Conservation (phyloP, 2,113 vertebrate genomes). For the Clarias gariepinus region DNA sequence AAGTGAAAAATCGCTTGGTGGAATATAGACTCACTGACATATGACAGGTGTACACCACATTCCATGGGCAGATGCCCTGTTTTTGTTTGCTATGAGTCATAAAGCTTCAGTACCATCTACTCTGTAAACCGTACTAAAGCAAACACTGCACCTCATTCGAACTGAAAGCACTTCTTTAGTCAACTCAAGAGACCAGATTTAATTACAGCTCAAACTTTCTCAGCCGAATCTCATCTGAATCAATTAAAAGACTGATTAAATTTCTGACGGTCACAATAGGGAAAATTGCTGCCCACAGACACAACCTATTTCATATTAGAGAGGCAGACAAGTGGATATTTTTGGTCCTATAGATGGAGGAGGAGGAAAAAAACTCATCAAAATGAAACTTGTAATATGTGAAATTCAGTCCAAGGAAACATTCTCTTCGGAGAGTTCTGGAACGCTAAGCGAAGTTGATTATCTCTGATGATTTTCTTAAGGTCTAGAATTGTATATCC, state of each 20-base stretch:
- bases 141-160: slow-evolving; percentile 21
- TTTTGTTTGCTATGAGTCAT: slow-evolving; percentile 31
- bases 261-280: slow-evolving; percentile 68
- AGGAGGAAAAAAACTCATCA: slow-evolving; percentile 26
- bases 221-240: slow-evolving; percentile 76
- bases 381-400: slow-evolving; percentile 53
- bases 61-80: slow-evolving; percentile 47
- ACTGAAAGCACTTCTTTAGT: slow-evolving; percentile 49
- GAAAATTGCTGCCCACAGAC: slow-evolving; percentile 57
- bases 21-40: slow-evolving; percentile 28
- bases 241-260: slow-evolving; percentile 78
- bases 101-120: slow-evolving; percentile 38
- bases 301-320: slow-evolving; percentile 48
- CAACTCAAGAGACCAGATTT: slow-evolving; percentile 67
- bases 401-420: slow-evolving; percentile 9
- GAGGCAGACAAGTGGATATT: slow-evolving; percentile 30
- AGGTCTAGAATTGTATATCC: slow-evolving; percentile 54
- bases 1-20: slow-evolving; percentile 1
- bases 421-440: slow-evolving; percentile 36
- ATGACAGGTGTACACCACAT: slow-evolving; percentile 29
- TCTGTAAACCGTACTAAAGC: slow-evolving; percentile 1
- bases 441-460: slow-evolving; percentile 55
- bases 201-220: slow-evolving; percentile 76
- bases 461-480: slow-evolving; percentile 50
- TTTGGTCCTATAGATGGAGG: slow-evolving; percentile 31